Percentiles rank a stretch among this genome's conserved stretches.
These are phyloP conservation scores for Bombus polaris DNA, from an alignment of 1,140 invertebrate genomes.

Conservation along the genomic window DNA sequence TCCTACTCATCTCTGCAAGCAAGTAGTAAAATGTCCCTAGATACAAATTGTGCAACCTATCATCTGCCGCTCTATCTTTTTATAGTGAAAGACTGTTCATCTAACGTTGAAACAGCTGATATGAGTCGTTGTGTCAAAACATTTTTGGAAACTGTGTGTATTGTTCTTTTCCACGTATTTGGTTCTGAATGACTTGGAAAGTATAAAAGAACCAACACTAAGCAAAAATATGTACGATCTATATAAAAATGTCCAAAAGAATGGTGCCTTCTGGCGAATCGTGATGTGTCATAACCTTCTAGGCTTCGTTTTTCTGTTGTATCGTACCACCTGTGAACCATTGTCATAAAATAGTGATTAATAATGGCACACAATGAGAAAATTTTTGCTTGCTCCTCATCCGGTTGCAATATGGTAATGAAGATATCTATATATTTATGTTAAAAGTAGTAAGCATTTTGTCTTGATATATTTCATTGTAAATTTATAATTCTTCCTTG, in stretches of 20 bases:
- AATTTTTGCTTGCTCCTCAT: constrained; percentile 86
- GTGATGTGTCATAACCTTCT: neutral
- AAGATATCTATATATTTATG: neutral
- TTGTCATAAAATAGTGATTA: neutral
- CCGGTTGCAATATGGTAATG: constrained; percentile 87
- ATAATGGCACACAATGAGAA: constrained; percentile 85
- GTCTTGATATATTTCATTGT: neutral
- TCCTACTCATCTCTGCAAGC: too few species aligned
- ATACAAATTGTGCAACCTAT: neutral
- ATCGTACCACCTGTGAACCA: neutral
- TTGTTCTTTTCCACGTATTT: neutral
- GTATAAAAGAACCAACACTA: neutral
- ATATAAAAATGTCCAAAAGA: neutral
- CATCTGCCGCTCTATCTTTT: neutral
- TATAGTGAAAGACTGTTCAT: neutral
- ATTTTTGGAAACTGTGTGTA: neutral
- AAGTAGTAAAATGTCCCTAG: neutral
- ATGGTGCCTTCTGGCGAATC: neutral
- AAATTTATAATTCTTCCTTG: neutral
- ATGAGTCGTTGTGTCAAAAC: constrained; percentile 1
- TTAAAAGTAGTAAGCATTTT: neutral
- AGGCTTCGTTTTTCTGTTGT: neutral
- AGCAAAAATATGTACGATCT: neutral
- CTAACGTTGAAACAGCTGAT: constrained; percentile 37
- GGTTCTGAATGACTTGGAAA: neutral